Conservation (phyloP, 2,113 vertebrate species). For the Bos taurus region DNA sequence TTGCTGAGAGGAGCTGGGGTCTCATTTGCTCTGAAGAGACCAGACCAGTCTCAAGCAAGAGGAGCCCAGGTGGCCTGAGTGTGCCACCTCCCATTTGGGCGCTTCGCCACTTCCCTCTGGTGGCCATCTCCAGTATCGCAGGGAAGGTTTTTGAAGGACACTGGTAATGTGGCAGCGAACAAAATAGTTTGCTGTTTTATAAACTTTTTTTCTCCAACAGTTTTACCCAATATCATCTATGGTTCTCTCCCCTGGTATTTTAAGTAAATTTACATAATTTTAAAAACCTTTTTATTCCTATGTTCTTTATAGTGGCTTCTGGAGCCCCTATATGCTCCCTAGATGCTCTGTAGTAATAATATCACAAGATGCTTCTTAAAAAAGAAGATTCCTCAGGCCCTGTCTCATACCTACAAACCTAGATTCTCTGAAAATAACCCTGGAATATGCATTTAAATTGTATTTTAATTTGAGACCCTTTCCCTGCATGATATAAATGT, state of each 20-base stretch:
- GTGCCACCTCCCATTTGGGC: fast-evolving
- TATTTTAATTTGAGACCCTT: not conserved
- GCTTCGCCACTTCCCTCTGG: not conserved
- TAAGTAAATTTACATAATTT: not conserved
- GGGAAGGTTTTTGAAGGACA: not conserved
- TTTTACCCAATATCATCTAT: not conserved
- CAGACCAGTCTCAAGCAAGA: not conserved
- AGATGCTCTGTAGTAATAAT: not conserved
- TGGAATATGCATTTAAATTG: not conserved
- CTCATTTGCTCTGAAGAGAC: not conserved
- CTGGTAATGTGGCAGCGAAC: not conserved
- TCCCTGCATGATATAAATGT: not conserved
- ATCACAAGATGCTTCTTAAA: not conserved
- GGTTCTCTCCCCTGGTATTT: not conserved
- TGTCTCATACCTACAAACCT: not conserved
- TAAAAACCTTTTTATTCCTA: not conserved
- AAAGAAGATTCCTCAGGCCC: not conserved
- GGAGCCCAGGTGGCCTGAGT: fast-evolving
- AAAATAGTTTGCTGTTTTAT: not conserved
- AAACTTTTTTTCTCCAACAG: not conserved
- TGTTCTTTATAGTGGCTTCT: not conserved
- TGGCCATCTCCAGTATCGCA: not conserved
- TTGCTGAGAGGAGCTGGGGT: fast-evolving
- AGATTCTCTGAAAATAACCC: not conserved
- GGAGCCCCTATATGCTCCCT: not conserved